Evolutionary conservation across 2,113 vertebrate genomes (phyloP).

Genomic region (Barnardius zonarius): DNA sequence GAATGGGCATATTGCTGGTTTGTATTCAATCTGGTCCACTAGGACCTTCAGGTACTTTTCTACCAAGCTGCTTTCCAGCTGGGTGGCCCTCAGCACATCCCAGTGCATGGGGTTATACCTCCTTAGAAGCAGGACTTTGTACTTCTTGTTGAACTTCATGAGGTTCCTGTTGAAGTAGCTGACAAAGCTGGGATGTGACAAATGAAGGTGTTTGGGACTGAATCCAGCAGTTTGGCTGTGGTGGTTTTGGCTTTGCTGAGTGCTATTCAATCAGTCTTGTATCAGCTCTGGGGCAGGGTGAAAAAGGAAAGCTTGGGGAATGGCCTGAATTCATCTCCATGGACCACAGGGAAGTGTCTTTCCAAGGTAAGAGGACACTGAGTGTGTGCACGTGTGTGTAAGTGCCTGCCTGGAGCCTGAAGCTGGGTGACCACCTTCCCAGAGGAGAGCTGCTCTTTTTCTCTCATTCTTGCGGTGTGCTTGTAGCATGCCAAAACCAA

Average conservation of each 20-base stretch:
- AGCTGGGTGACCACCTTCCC: not conserved
- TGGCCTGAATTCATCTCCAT: not conserved
- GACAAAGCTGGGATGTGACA: not conserved
- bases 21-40: fast-evolving
- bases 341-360: not conserved
- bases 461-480: not conserved
- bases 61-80: not conserved
- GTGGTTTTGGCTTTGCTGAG: not conserved
- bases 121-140: not conserved
- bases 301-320: not conserved
- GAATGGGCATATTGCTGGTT: fast-evolving
- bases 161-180: not conserved
- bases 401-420: not conserved
- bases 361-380: not conserved
- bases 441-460: not conserved
- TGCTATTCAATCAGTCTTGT: not conserved
- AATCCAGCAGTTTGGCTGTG: not conserved
- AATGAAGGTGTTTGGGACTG: fast-evolving
- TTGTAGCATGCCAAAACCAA: not conserved
- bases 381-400: not conserved
- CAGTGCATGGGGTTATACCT: not conserved
- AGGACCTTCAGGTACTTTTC: not conserved
- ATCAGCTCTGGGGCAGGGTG: not conserved
- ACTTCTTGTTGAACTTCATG: not conserved
- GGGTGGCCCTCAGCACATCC: not conserved